A percentile compares a stretch with the other conserved stretches of the same genome.
These are phyloP conservation scores for Charadrius vociferus DNA, from an alignment of 2,113 vertebrate species.

Conservation along the genomic window DNA sequence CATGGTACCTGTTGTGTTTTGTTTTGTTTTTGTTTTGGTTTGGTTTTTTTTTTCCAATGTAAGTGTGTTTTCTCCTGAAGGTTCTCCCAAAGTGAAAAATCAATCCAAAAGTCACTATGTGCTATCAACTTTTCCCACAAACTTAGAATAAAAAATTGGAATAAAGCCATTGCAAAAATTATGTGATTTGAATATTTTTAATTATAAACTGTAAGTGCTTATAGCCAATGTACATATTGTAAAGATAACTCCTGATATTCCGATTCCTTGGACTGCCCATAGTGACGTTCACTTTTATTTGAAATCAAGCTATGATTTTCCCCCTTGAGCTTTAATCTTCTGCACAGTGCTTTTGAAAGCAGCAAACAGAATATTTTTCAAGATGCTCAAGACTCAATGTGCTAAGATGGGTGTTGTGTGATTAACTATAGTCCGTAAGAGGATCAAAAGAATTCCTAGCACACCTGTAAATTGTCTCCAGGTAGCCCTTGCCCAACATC, in stretches of 20 bases:
- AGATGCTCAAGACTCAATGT: not conserved
- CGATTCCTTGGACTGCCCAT: not conserved
- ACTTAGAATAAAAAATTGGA: not conserved
- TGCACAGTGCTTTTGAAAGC: not conserved
- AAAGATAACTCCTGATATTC: not conserved
- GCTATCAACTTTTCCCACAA: not conserved
- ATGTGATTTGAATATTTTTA: not conserved
- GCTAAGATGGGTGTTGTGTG: not conserved
- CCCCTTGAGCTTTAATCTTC: not conserved
- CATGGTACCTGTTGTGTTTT: no score
- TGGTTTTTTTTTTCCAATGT: not conserved
- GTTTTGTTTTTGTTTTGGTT: no score
- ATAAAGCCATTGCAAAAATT: not conserved
- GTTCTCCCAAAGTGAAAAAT: not conserved
- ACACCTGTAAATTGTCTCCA: not conserved
- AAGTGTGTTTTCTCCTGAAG: not conserved
- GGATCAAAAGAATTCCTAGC: not conserved
- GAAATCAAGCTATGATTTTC: not conserved
- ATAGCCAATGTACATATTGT: not conserved
- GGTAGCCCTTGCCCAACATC: rapidly evolving
- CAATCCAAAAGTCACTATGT: not conserved
- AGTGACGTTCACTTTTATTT: not conserved
- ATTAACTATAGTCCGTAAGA: not conserved
- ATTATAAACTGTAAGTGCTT: not conserved
- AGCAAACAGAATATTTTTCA: not conserved